phyloP scores from a whole-genome alignment of 1,140 invertebrate genomes.

The Mactra quadrangularis region DNA sequence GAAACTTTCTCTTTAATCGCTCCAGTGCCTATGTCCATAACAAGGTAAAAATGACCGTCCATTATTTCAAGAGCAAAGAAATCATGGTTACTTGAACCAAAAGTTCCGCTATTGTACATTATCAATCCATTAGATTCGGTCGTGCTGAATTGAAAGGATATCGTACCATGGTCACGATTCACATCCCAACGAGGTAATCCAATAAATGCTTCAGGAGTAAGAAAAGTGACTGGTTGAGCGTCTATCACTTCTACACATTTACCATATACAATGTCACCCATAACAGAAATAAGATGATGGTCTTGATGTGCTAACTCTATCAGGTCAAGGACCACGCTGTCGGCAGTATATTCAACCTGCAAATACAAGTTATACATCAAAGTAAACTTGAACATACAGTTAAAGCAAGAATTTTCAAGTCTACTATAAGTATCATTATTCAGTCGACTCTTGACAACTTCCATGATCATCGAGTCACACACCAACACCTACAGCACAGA shows the following conservation, averaged over 20 bases:
- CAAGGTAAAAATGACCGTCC: constrained; percentile 95
- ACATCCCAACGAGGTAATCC: constrained; percentile 92
- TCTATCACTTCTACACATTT: constrained; percentile 93
- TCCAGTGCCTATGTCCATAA: constrained; percentile 96
- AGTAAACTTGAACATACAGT: no score
- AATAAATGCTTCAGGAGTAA: constrained; percentile 94
- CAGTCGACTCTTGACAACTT: no score
- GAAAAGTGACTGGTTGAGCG: constrained; percentile 95
- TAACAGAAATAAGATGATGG: constrained; percentile 93
- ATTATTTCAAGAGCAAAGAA: constrained; percentile 97
- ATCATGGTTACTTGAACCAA: constrained; percentile 87
- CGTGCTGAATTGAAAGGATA: constrained; percentile 94
- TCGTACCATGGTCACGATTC: constrained; percentile 92
- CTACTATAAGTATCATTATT: no score
- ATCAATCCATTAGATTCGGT: constrained; percentile 97
- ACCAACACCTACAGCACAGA: no score
- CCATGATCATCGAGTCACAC: no score
- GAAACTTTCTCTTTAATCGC: constrained; percentile 88
- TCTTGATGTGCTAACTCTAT: constrained; percentile 94
- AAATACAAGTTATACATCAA: no score
- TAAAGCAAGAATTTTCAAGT: no score
- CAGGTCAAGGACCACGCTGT: constrained; percentile 93
- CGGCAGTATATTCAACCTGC: constrained; percentile 95
- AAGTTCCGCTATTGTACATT: constrained; percentile 90
- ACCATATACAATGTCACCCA: constrained; percentile 92